phyloP scores from a whole-genome alignment of 1,140 invertebrate genomes.

The Drosophila kurseongensis region DNA sequence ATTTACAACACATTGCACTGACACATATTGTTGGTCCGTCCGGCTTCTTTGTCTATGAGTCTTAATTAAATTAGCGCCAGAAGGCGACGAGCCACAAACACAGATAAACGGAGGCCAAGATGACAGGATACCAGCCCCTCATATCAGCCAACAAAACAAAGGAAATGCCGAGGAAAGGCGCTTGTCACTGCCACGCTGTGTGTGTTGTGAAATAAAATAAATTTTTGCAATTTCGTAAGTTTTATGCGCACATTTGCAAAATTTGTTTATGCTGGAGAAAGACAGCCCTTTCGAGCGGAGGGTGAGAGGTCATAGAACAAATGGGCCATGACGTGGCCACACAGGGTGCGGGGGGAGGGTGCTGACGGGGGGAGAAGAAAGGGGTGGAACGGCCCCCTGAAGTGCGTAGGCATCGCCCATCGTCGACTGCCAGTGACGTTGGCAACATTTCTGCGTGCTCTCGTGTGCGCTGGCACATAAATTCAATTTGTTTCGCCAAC shows the following conservation, averaged over 20 bases:
- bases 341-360: neutral
- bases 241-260: slow-evolving; percentile 76
- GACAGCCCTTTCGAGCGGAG: slow-evolving; percentile 1
- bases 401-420: slow-evolving; percentile 46
- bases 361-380: neutral
- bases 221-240: slow-evolving; percentile 78
- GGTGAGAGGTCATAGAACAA: slow-evolving; percentile 28
- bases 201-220: slow-evolving; percentile 48
- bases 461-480: slow-evolving; percentile 41
- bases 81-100: slow-evolving; percentile 58
- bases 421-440: slow-evolving; percentile 51
- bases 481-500: slow-evolving; percentile 65
- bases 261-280: slow-evolving; percentile 66
- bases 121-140: slow-evolving; percentile 22
- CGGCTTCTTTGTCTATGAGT: slow-evolving; percentile 49
- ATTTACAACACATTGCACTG: slow-evolving; percentile 72
- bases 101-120: slow-evolving; percentile 42
- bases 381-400: slow-evolving; percentile 3
- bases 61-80: slow-evolving; percentile 80
- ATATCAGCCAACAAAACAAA: slow-evolving; percentile 13
- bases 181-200: slow-evolving; percentile 17
- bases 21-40: slow-evolving; percentile 66
- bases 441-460: slow-evolving; percentile 23
- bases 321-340: slow-evolving; percentile 44
- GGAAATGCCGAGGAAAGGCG: slow-evolving; percentile 23